Evolutionary conservation across 2,113 vertebrate species (phyloP).

Genomic region (Galemys pyrenaicus): DNA sequence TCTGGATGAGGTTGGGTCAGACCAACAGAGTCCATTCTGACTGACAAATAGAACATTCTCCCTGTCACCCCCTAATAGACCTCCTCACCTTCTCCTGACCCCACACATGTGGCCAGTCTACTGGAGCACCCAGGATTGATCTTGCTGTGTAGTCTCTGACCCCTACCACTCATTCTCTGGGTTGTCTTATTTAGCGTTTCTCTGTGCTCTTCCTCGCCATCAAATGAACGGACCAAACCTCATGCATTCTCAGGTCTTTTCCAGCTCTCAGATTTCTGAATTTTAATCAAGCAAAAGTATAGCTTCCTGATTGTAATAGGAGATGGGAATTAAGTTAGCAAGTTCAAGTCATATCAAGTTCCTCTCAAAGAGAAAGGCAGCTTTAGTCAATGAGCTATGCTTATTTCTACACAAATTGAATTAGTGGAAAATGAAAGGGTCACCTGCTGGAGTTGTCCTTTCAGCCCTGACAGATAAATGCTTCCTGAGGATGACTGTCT

Average conservation of each 20-base stretch:
- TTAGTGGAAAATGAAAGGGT: conserved; percentile 59
- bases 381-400: conserved; percentile 60
- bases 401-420: conserved; percentile 65
- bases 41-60: not conserved
- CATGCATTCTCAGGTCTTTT: not conserved
- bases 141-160: not conserved
- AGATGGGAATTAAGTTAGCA: conserved; percentile 51
- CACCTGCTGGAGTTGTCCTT: conserved; percentile 28
- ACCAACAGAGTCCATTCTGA: not conserved
- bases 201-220: not conserved
- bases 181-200: not conserved
- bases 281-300: conserved; percentile 63
- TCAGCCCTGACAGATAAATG: not conserved
- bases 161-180: not conserved
- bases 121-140: not conserved
- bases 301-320: conserved; percentile 50
- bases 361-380: conserved; percentile 43
- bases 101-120: no score
- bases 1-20: not conserved
- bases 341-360: conserved; percentile 53
- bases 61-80: not conserved
- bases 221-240: not conserved
- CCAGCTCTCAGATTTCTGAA: conserved; percentile 54
- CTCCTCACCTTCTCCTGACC: not conserved
- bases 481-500: conserved; percentile 20